Evolutionary conservation across 64 coral and sea anemone genomes (phyloP), one percentile per base, ranked within the genome.

Genomic region (Cladopsammia gracilis): DNA sequence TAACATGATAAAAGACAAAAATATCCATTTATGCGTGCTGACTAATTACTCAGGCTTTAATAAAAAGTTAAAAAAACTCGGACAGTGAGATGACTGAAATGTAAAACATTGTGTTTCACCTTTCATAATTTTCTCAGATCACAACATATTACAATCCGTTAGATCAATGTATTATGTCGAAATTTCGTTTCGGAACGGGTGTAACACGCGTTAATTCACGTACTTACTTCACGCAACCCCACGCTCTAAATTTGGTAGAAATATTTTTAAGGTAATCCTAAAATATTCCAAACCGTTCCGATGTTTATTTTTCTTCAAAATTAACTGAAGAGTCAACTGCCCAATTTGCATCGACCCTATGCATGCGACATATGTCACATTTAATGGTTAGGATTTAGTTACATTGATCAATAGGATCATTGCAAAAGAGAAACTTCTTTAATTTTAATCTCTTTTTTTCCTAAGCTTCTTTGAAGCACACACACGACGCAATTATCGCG

Each of bases 211-310:
- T 24, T 49, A 16, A 22, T 77, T 52, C 15, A 67, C 11, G 26
- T 50, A 19, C 42, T 49, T 48, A 3, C 12, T 44, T 67, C 4
- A 58, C 57, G 26, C 3, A 43, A 45, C 45, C 20, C 19, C 62
- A 24, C 42, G 15, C 10, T 49, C 80, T 18, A 84, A 84, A 84
- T 68, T 68, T 84, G 62, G 80, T 5, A 67, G 46, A 34, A 43
- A 34, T 10, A 10, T 84, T 51, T n/a, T 20, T 16, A 49, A 25
- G 10, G 51, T 25, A 0, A 80, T 62, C 4, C 15, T 42, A 34
- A 80, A 80, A 44, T 10, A 80, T 44, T 62, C 11, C 50, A 78
- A 78, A 25, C 23, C 12, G 34, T 34, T 20, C 3, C 8, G 57
- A 80, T 58, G 52, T 78, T 80, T 80, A 9, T 61, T 80, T 80